These are phyloP conservation scores for Agonopterix subpropinquella DNA, from an alignment of 2,888 invertebrate genomes.

Conservation along the genomic window DNA sequence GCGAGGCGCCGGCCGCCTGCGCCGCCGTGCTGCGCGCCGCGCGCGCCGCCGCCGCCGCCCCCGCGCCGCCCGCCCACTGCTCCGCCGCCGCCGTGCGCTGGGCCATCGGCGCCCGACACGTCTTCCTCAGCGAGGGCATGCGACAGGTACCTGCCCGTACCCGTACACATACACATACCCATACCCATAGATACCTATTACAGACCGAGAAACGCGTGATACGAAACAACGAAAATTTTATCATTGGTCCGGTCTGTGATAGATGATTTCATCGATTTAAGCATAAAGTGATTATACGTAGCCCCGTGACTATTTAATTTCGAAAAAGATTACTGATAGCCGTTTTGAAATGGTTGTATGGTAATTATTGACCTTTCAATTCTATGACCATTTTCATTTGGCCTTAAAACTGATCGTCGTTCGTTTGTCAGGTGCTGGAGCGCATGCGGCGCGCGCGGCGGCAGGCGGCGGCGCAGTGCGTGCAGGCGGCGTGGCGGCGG, in stretches of 20 bases:
- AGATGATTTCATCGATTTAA: no score
- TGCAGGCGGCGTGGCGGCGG: constrained; percentile 91
- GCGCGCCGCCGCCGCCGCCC: constrained; percentile 87
- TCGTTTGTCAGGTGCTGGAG: constrained; percentile 83
- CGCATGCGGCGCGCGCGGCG: constrained; percentile 85
- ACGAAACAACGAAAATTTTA: no score
- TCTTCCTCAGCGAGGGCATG: constrained; percentile 95
- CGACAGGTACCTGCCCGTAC: constrained; percentile 80
- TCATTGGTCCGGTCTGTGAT: no score
- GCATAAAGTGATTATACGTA: no score
- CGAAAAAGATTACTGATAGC: no score
- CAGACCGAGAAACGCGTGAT: no score
- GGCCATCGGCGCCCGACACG: constrained; percentile 94
- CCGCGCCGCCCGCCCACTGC: constrained; percentile 84
- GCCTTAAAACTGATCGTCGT: no score
- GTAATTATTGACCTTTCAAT: no score
- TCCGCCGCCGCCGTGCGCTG: constrained; percentile 81
- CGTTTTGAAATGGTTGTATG: no score
- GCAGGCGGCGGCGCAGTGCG: constrained; percentile 86
- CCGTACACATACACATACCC: no score
- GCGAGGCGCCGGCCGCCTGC: constrained; percentile 75
- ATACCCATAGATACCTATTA: constrained; percentile 79
- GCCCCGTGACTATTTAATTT: no score
- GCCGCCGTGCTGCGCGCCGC: constrained; percentile 85
- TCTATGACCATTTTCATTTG: no score